Base-by-base conservation (phyloP, 2,797 vertebrate genomes). In the Chelon auratus region DNA sequence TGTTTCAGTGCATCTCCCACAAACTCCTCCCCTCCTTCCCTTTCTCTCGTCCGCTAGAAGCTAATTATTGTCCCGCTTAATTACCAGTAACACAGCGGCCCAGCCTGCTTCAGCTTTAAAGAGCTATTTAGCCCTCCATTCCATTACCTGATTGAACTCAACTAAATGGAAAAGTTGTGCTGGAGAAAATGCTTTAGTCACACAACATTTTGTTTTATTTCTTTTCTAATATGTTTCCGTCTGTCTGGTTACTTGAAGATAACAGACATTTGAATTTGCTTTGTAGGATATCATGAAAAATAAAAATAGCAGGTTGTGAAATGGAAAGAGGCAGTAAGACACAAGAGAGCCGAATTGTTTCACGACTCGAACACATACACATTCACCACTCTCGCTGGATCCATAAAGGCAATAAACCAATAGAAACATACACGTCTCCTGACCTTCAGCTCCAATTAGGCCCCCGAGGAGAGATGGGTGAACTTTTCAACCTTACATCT, bases 361-460 rank as follows among this genome's bases (percentile, higher is more conserved):
- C 43, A 62, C 18, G 14, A 57, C 72, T 61, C 56, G 18, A 73
- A 70, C 72, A 63, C 75, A 77, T 26, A 82, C 79, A 68, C 78
- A 61, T 77, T 33, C 64, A 54, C 68, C 37, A 47, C 68, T 65
- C 48, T 60, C 63, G 72, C 77, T 85, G 80, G 83, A 91, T 88
- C 89, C 85, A 91, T 92, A 87, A 90, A 88, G 83, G 63, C 90
- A 85, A 90, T 89, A 91, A 89, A 91, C 88, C 90, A 84, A 91
- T 89, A 85, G 80, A 67, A 90, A 86, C 82, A 77, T 90, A 92
- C 87, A 89, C 84, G 58, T 89, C 80, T 86, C 45, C 81, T 93
- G 92, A 92, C 92, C 92, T 93, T 92, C 89, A 91, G 87, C 86
- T 92, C 89, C 91, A 93, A 93, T 93, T 93, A 92, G 87, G 84